Conservation (phyloP, 2,888 invertebrate genomes). For the Drosophila suboccidentalis region DNA sequence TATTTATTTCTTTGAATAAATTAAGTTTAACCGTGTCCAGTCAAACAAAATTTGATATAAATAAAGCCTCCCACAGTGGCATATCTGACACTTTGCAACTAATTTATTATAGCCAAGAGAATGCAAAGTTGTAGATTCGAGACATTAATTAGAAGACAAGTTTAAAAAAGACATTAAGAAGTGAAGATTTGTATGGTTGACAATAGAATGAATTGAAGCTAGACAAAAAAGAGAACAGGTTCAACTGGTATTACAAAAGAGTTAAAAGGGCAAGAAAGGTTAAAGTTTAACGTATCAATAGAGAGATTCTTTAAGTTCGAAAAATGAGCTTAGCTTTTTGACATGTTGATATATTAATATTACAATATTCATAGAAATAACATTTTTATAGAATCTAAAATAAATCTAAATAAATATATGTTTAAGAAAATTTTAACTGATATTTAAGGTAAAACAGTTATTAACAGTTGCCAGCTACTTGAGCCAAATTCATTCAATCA, state of each 20-base stretch:
- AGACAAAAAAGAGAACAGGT: conserved; percentile 15
- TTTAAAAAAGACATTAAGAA: conserved; percentile 34
- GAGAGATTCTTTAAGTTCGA: not conserved
- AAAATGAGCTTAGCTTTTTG: too few relatives aligned
- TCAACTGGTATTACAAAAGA: conserved; percentile 19
- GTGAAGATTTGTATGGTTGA: conserved; percentile 3
- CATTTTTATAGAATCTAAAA: too few relatives aligned
- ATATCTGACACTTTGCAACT: conserved; percentile 30
- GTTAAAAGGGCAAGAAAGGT: conserved; percentile 2
- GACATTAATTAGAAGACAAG: conserved; percentile 24
- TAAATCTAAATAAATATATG: too few relatives aligned
- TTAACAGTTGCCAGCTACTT: not conserved
- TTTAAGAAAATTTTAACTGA: not conserved
- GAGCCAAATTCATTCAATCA: conserved; percentile 3
- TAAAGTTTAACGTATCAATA: conserved; percentile 12
- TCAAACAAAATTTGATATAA: conserved; percentile 14
- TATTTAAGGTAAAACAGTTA: not conserved
- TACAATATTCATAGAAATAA: too few relatives aligned
- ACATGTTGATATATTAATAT: too few relatives aligned
- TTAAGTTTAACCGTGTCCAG: conserved; percentile 5
- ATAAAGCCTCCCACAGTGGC: conserved; percentile 36
- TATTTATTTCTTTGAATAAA: conserved; percentile 16
- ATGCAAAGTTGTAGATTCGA: conserved; percentile 20
- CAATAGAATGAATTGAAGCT: conserved; percentile 6
- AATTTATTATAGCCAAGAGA: conserved; percentile 28